Base-by-base conservation (phyloP, 2,888 invertebrate genomes). In the Crioceris asparagi region DNA sequence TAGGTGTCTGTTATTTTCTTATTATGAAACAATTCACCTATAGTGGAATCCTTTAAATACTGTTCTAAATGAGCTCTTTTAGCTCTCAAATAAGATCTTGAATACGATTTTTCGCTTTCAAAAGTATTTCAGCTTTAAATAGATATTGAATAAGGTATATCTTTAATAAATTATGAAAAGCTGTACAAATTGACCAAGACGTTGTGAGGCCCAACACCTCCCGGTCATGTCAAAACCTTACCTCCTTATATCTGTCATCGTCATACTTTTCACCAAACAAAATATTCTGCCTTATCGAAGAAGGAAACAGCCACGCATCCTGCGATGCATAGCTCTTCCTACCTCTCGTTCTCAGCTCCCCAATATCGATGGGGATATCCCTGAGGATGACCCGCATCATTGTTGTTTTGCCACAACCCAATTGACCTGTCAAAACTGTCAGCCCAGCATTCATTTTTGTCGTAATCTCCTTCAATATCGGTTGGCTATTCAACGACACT, bases 201-300 rank as follows among this genome's bases (percentile, higher is more conserved):
- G n/a, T n/a, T n/a, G n/a, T n/a, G n/a, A n/a, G n/a, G n/a, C n/a
- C n/a, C n/a, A n/a, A n/a, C n/a, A n/a, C n/a, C n/a, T n/a, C n/a
- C n/a, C n/a, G n/a, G n/a, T n/a, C n/a, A n/a, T n/a, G n/a, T n/a
- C n/a, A n/a, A n/a, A n/a, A n/a, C n/a, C 43, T 47, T 4, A 80
- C 76, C 44, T 68, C 66, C 41, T 68, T 64, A 53, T 75, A 75
- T 4, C 74, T 59, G 1, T 71, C 64, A 2, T 67, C 61, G 38
- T 77, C 69, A 58, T 71, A 68, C 1, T 69, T 66, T 50, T 71
- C 68, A 0, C 85, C 85, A 62, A 87, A 86, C 1, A 83, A 54
- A 38, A 88, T 83, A 55, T 88, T 88, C 51, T 86, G 82, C 23
- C 78, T 70, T 1, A 88, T 72, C 19, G 72, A 71, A 11, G 67